These are phyloP conservation scores for Diadegma fenestrale DNA, from an alignment of 2,888 invertebrate genomes.

Conservation along the genomic window DNA sequence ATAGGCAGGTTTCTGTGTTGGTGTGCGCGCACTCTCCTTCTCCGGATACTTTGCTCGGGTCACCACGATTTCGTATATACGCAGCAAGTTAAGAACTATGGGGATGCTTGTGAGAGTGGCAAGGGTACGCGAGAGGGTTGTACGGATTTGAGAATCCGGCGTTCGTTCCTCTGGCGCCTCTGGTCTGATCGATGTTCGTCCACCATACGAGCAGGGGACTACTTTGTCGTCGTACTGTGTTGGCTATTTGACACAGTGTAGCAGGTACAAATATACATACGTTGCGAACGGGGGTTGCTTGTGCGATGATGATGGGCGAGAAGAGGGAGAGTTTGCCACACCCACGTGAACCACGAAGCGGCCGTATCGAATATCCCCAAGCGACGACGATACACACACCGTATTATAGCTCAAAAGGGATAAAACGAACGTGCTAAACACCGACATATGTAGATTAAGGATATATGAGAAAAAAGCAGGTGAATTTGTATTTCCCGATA, in stretches of 20 bases:
- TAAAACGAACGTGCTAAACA: conserved; percentile 3
- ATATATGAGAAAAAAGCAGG: neutral
- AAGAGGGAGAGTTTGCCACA: conserved; percentile 60
- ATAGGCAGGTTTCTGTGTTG: conserved; percentile 32
- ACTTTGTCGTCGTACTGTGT: conserved; percentile 63
- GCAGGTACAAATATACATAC: conserved; percentile 1
- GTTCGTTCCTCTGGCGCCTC: conserved; percentile 22
- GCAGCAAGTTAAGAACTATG: conserved; percentile 5
- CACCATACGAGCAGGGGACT: conserved; percentile 49
- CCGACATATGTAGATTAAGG: neutral
- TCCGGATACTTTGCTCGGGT: conserved; percentile 9
- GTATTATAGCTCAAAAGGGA: conserved; percentile 26
- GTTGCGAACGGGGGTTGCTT: neutral
- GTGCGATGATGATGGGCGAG: neutral
- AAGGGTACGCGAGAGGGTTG: neutral
- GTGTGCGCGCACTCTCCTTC: conserved; percentile 37
- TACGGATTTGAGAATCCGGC: conserved; percentile 65
- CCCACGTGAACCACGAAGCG: conserved; percentile 61
- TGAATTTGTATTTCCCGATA: neutral
- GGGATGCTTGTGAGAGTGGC: conserved; percentile 37
- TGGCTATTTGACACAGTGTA: conserved; percentile 35
- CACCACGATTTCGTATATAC: conserved; percentile 34
- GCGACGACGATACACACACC: neutral
- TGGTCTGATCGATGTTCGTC: conserved; percentile 73
- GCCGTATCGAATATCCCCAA: conserved; percentile 16